phyloP scores from a whole-genome alignment of 2,888 invertebrate species.

The Galerucella pusilla region DNA sequence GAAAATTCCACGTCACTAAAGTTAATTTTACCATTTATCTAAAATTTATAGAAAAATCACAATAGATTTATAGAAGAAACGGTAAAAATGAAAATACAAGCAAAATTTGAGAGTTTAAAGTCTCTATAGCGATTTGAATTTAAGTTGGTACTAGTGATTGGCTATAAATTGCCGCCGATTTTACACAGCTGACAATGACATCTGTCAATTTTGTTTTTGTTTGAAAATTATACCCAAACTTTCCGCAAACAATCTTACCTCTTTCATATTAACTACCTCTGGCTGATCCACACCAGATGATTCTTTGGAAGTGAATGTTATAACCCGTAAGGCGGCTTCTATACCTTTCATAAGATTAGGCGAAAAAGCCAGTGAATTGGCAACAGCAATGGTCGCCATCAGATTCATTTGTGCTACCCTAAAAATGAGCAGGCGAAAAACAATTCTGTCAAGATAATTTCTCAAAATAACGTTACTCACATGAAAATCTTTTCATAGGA shows the following conservation, averaged over 20 bases:
- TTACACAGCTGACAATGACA: too few relatives aligned
- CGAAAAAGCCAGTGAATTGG: constrained; percentile 75
- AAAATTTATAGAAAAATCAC: constrained; percentile 17
- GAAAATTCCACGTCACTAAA: constrained; percentile 77
- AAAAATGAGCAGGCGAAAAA: constrained; percentile 34
- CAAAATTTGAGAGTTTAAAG: too few relatives aligned
- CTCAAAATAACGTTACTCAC: constrained; percentile 65
- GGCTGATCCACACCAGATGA: constrained; percentile 68
- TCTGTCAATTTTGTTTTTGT: too few relatives aligned
- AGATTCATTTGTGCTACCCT: constrained; percentile 80
- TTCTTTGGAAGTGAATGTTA: constrained; percentile 71
- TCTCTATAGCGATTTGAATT: too few relatives aligned
- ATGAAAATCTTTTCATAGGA: constrained; percentile 74
- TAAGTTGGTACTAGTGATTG: too few relatives aligned
- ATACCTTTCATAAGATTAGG: constrained; percentile 86
- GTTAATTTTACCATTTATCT: constrained; percentile 74
- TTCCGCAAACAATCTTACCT: constrained; percentile 55
- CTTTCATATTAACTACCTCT: constrained; percentile 52
- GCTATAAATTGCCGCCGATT: too few relatives aligned
- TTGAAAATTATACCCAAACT: too few relatives aligned
- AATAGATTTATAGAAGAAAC: background rate
- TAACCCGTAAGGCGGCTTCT: constrained; percentile 76
- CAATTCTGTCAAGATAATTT: background rate
- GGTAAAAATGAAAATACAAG: too few relatives aligned
- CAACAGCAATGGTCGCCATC: constrained; percentile 77